Evolutionary conservation across 2,113 vertebrate species (phyloP).

Genomic region (Stegastes partitus): DNA sequence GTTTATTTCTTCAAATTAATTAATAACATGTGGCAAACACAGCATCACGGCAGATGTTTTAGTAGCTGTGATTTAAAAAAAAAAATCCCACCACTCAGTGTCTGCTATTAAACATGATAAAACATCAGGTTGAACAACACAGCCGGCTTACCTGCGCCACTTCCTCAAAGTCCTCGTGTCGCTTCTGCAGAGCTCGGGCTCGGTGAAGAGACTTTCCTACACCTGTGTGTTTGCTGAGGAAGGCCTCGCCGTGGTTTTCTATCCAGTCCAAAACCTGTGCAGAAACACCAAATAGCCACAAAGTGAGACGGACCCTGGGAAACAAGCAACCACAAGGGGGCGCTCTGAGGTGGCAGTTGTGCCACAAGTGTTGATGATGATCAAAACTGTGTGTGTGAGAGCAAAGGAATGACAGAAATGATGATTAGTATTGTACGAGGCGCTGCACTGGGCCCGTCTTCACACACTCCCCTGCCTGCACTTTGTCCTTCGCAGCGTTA

Average conservation of each 20-base stretch:
- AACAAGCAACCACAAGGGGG: slow-evolving; percentile 44
- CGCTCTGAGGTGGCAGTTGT: slow-evolving; percentile 9
- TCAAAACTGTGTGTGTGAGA: not conserved
- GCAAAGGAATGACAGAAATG: slow-evolving; percentile 8
- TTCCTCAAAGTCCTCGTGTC: slow-evolving; percentile 98
- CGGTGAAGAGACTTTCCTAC: slow-evolving; percentile 98
- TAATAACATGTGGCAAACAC: no score
- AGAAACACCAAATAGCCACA: slow-evolving; percentile 7
- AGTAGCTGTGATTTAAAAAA: not conserved
- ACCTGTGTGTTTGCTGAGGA: slow-evolving; percentile 98
- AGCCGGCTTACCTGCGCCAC: slow-evolving; percentile 92
- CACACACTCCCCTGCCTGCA: slow-evolving; percentile 37
- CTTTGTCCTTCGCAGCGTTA: slow-evolving; percentile 35
- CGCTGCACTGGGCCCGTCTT: slow-evolving; percentile 3
- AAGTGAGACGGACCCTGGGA: not conserved
- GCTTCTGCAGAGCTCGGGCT: slow-evolving; percentile 96
- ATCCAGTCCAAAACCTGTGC: slow-evolving; percentile 98
- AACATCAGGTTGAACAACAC: not conserved
- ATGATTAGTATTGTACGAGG: slow-evolving; percentile 9
- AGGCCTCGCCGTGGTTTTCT: slow-evolving; percentile 98
- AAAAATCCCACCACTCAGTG: not conserved
- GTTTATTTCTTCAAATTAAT: no score
- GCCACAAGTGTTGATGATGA: not conserved
- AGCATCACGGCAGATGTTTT: no score
- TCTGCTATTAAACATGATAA: not conserved